phyloP scores from a whole-genome alignment of 1,140 invertebrate species.

The Leptestheria dahalacensis region DNA sequence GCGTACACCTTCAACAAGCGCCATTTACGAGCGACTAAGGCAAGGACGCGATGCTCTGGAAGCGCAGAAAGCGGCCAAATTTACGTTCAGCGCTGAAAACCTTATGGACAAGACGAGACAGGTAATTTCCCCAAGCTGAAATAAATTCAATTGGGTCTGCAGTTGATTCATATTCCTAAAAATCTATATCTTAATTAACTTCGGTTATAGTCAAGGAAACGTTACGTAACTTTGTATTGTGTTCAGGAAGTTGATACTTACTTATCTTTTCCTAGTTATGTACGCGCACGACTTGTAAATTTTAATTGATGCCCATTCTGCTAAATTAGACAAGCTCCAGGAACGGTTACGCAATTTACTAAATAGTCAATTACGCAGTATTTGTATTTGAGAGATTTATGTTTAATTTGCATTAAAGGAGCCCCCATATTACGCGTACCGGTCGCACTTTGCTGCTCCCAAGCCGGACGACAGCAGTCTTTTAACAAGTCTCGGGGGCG shows the following conservation, averaged over 20 bases:
- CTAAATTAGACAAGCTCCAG: no score
- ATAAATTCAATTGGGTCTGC: neutral
- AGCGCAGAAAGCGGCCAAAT: conserved; percentile 49
- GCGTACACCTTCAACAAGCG: conserved; percentile 75
- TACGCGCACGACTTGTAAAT: no score
- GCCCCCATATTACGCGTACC: conserved; percentile 34
- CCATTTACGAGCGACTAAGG: conserved; percentile 75
- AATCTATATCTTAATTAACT: no score
- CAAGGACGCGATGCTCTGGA: conserved; percentile 40
- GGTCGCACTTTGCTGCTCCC: conserved; percentile 29
- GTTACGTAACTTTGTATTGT: no score
- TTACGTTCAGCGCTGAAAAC: conserved; percentile 79
- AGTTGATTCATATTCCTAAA: no score
- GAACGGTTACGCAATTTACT: no score
- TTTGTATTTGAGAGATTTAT: no score
- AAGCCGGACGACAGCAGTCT: conserved; percentile 27
- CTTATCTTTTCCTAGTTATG: no score
- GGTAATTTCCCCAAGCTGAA: conserved; percentile 23
- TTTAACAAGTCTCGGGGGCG: neutral
- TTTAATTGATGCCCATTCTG: no score
- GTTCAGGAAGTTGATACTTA: no score
- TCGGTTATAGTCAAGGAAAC: no score
- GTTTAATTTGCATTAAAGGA: conserved; percentile 17
- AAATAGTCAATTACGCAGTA: no score
- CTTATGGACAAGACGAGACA: conserved; percentile 40